Evolutionary conservation across 2,113 vertebrate species (phyloP).

Genomic region (Podocnemis expansa): DNA sequence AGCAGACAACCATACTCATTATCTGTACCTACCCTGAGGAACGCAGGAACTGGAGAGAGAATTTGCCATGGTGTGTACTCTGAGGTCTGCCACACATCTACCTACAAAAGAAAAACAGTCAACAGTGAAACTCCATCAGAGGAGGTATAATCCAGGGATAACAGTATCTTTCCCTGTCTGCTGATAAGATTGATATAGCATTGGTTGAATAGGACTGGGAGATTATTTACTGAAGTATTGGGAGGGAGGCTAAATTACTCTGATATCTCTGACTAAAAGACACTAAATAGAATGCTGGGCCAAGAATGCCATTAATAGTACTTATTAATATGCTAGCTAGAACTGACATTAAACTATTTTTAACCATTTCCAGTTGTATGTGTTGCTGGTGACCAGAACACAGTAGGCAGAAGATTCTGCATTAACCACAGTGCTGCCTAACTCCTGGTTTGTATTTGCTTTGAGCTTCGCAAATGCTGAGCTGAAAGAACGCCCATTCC

Average conservation of each 20-base stretch:
- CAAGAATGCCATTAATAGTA: not conserved
- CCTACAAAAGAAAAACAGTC: not conserved
- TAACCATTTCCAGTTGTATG: not conserved
- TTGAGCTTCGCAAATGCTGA: not conserved
- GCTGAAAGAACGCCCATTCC: not conserved
- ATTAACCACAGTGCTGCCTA: not conserved
- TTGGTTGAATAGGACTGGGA: not conserved
- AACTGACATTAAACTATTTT: not conserved
- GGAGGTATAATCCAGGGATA: not conserved
- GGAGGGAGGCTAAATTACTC: not conserved
- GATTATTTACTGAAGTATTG: not conserved
- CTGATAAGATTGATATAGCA: not conserved
- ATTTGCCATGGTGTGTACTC: slow-evolving; percentile 28
- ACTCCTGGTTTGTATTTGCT: not conserved
- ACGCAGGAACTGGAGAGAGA: slow-evolving; percentile 44
- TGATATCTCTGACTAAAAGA: not conserved
- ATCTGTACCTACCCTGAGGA: slow-evolving; percentile 56
- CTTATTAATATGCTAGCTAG: not conserved
- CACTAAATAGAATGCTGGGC: not conserved
- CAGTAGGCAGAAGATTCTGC: not conserved
- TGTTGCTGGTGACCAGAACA: not conserved
- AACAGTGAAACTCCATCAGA: slow-evolving; percentile 31
- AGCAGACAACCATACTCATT: slow-evolving; percentile 56
- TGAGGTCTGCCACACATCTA: not conserved
- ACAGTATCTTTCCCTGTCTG: accelerated